Conservation (phyloP, 2,797 vertebrate species). For the Argya squamiceps region DNA sequence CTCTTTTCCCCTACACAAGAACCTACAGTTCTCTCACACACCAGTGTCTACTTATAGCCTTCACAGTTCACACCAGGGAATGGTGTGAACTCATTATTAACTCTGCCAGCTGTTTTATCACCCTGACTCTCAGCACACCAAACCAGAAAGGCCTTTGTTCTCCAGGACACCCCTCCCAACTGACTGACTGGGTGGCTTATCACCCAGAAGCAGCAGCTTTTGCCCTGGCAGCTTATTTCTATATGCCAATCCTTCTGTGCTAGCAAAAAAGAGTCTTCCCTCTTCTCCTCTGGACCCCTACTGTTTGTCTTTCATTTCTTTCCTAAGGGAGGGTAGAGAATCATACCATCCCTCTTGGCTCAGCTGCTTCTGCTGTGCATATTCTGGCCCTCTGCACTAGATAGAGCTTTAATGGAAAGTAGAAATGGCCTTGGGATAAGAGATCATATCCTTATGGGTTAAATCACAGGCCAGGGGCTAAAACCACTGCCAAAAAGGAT, state of each 20-base stretch:
- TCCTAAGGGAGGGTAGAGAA: background rate
- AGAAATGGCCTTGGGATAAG: background rate
- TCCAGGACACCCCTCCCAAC: constrained; percentile 19
- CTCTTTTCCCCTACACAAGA: background rate
- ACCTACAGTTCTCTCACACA: background rate
- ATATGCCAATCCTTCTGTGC: background rate
- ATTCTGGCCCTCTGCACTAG: background rate
- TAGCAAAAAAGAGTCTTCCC: background rate
- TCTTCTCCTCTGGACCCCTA: background rate
- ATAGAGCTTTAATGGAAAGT: background rate
- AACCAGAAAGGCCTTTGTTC: constrained; percentile 69
- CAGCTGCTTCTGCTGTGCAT: background rate
- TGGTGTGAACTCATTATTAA: constrained; percentile 37
- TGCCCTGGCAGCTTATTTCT: constrained; percentile 61
- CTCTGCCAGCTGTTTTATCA: constrained; percentile 73
- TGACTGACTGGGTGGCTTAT: constrained; percentile 73
- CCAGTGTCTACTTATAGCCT: background rate
- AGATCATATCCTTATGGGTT: background rate
- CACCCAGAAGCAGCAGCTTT: constrained; percentile 69
- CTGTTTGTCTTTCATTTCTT: constrained; percentile 14
- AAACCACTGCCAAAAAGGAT: background rate
- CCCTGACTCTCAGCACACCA: constrained; percentile 48
- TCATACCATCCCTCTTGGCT: background rate
- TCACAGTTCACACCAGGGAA: constrained; percentile 30
- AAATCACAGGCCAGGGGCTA: background rate